Evolutionary conservation across 2,888 invertebrate species (phyloP).

Genomic region (Aleiodes leptofemur): DNA sequence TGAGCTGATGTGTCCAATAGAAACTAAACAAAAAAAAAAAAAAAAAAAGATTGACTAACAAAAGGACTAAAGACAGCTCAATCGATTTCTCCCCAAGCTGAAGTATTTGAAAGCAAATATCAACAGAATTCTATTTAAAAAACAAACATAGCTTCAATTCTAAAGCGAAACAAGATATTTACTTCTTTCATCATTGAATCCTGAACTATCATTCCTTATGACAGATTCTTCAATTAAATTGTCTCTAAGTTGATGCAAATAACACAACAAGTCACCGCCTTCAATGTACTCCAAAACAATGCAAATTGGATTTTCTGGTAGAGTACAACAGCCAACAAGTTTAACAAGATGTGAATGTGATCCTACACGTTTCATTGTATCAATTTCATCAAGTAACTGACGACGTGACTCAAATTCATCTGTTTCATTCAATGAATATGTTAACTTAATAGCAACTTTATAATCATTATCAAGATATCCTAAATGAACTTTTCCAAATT

Average conservation of each 20-base stretch:
- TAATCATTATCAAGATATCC: slow-evolving; percentile 78
- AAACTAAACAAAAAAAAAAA: background rate
- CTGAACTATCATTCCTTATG: slow-evolving; percentile 44
- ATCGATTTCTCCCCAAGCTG: no score
- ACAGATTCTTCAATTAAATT: slow-evolving; percentile 56
- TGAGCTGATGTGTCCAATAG: background rate
- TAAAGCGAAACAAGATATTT: no score
- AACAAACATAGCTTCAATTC: no score
- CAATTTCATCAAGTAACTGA: slow-evolving; percentile 87
- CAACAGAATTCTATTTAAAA: no score
- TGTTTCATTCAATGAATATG: slow-evolving; percentile 61
- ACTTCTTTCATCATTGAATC: slow-evolving; percentile 7
- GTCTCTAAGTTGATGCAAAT: slow-evolving; percentile 75
- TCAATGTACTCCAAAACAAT: slow-evolving; percentile 88
- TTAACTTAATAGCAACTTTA: slow-evolving; percentile 68
- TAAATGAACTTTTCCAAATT: slow-evolving; percentile 85
- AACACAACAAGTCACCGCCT: slow-evolving; percentile 84
- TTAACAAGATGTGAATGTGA: slow-evolving; percentile 86
- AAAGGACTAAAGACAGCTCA: no score
- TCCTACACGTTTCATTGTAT: slow-evolving; percentile 86
- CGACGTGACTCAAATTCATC: slow-evolving; percentile 72
- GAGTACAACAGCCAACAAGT: slow-evolving; percentile 85
- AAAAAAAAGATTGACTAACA: background rate
- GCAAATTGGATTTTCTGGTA: slow-evolving; percentile 80
- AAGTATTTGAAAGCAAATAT: no score